Evolutionary conservation across 2,113 vertebrate genomes (phyloP), one percentile per base, ranked within the genome.

Genomic region (Lagopus leucura): DNA sequence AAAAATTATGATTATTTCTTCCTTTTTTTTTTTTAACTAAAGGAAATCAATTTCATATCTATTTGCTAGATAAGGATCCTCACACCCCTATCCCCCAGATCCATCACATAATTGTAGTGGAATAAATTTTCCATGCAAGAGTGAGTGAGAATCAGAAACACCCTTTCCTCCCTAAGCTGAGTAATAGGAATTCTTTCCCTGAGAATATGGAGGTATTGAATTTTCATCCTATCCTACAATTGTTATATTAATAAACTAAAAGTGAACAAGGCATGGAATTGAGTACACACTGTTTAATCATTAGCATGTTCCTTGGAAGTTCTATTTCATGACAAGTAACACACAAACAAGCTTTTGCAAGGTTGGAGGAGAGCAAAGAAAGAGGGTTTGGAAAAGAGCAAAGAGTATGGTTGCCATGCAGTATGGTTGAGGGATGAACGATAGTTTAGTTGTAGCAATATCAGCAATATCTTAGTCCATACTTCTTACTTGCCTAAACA

Each of bases 371-470:
- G 12, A 79, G 2, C 3, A 66, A 78, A 86, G 34, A 21, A 47
- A 19, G 38, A 77, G 34, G 4, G 2, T 74, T 82, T 74, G 17
- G 2, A 73, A 15, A 20, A 78, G 25, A 93, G 1, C 5, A 34
- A 61, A 74, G 11, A 8, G 2, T 78, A 13, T 55, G 75, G 32
- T 8, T 85, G 27, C 2, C 19, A 34, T 76, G 13, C 2, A 18
- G 3, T 20, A 36, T 6, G 12, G 25, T 36, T 48, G 13, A 70
- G 2, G 14, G 5, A 78, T 43, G 8, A 43, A 52, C 17, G 20
- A 45, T 6, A 43, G 13, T n/a, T 80, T 30, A 42, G 3, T 55
- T 1, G 1, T 15, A 27, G 15, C 2, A 12, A 10, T 28, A 3
- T 63, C 48, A 65, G 40, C 38, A 38, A 38, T 38, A 38, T 61